These are phyloP conservation scores for Gila robusta DNA, from an alignment of 2,797 vertebrate species.

Conservation along the genomic window DNA sequence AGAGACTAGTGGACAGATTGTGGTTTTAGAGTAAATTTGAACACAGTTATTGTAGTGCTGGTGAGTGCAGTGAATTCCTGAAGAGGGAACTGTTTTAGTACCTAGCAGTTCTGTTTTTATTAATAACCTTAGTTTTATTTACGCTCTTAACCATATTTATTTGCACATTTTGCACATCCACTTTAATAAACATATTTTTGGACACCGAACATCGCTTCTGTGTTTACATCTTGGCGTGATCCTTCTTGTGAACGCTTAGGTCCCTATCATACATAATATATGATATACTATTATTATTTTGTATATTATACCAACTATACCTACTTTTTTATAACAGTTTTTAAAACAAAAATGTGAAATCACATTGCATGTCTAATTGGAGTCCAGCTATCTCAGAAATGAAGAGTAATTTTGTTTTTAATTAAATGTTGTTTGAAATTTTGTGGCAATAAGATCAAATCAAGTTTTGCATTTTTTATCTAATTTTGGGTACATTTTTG, in stretches of 20 bases:
- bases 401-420: neutral
- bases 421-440: neutral
- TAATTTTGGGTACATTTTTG: neutral
- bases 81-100: neutral
- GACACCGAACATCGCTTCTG: too few species aligned
- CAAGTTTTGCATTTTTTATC: neutral
- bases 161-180: neutral
- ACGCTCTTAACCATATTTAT: neutral
- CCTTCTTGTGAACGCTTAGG: neutral
- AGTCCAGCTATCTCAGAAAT: neutral
- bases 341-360: neutral
- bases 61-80: neutral
- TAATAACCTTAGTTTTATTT: neutral
- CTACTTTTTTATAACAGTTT: neutral
- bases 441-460: neutral
- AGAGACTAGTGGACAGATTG: neutral
- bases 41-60: too few species aligned
- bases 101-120: neutral
- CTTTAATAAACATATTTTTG: neutral
- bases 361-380: neutral
- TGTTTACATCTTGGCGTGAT: too few species aligned
- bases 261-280: neutral
- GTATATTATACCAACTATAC: neutral
- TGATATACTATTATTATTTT: neutral
- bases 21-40: too few species aligned